Evolutionary conservation across 1,140 invertebrate genomes (phyloP).

Genomic region (Drosophila carrolli): DNA sequence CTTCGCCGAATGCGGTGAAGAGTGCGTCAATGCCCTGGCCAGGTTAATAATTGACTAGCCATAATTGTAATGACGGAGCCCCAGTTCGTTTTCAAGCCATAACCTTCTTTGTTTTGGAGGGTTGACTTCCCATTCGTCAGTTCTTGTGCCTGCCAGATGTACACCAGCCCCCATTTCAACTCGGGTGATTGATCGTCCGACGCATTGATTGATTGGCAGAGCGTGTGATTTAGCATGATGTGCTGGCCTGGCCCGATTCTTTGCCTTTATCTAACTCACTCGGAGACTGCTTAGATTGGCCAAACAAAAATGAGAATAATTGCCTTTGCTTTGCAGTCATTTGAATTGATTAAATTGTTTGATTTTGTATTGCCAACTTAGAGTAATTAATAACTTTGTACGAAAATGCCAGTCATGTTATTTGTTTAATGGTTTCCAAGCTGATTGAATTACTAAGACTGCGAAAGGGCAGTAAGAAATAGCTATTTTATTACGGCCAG

Average conservation of each 20-base stretch:
- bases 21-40: slow-evolving; percentile 55
- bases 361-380: slow-evolving; percentile 32
- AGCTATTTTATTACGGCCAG: not conserved
- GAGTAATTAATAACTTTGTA: slow-evolving; percentile 47
- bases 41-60: slow-evolving; percentile 68
- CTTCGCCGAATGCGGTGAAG: not conserved
- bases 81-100: slow-evolving; percentile 36
- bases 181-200: slow-evolving; percentile 55
- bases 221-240: slow-evolving; percentile 40
- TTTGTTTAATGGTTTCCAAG: slow-evolving; percentile 62
- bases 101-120: not conserved
- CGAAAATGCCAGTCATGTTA: slow-evolving; percentile 59
- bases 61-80: slow-evolving; percentile 58
- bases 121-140: slow-evolving; percentile 1
- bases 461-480: not conserved
- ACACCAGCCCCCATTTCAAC: not conserved
- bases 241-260: slow-evolving; percentile 1
- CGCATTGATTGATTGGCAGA: slow-evolving; percentile 68
- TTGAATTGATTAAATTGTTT: slow-evolving; percentile 49
- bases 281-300: slow-evolving; percentile 9
- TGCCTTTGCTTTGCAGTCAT: slow-evolving; percentile 38
- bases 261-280: slow-evolving; percentile 35
- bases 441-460: slow-evolving; percentile 17
- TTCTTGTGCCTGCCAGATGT: slow-evolving; percentile 8
- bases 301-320: slow-evolving; percentile 49